These are phyloP conservation scores for Coregonus clupeaformis DNA, from an alignment of 2,113 vertebrate species.

Conservation along the genomic window DNA sequence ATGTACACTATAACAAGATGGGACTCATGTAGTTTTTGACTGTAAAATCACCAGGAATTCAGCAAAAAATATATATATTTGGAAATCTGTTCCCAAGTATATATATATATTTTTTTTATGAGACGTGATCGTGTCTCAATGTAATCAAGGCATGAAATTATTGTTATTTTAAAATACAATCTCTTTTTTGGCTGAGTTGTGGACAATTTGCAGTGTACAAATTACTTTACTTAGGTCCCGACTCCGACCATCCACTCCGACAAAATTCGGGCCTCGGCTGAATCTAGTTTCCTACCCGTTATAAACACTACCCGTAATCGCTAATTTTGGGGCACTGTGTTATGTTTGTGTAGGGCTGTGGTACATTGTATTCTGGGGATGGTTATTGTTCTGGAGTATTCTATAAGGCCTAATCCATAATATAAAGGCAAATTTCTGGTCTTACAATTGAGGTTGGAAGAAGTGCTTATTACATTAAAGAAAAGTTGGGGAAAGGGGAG, in stretches of 20 bases:
- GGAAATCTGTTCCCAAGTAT: no score
- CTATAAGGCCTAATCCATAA: neutral
- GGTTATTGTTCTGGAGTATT: neutral
- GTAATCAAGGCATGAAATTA: no score
- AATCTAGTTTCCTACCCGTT: neutral
- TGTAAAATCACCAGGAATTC: no score
- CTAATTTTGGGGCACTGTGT: neutral
- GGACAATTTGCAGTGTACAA: no score
- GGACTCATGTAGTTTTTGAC: neutral
- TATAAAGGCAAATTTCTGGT: neutral
- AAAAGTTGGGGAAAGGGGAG: neutral
- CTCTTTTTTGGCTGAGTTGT: no score
- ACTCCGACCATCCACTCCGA: no score
- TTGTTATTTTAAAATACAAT: no score
- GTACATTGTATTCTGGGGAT: neutral
- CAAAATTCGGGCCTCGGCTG: no score
- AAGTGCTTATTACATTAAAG: neutral
- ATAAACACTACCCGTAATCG: neutral
- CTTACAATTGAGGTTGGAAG: neutral
- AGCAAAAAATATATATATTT: no score
- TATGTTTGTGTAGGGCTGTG: neutral
- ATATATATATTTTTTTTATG: no score
- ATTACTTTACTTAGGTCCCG: no score
- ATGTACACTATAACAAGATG: neutral
- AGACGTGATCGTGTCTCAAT: no score